Evolutionary conservation across 2,888 invertebrate species (phyloP).

Genomic region (Vanessa cardui): DNA sequence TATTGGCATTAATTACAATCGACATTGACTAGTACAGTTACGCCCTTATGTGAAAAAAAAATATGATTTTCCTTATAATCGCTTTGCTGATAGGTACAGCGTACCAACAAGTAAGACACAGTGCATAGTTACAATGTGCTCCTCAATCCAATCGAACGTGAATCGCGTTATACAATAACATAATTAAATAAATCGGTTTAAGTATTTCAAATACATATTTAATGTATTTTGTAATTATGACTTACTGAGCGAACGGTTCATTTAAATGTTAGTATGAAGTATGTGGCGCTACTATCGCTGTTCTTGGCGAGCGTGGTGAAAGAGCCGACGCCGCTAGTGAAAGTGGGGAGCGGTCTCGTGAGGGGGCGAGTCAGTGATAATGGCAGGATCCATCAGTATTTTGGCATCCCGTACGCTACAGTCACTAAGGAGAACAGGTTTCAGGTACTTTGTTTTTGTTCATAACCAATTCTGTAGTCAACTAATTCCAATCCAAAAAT

Average conservation of each 20-base stretch:
- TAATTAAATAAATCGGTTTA: no score
- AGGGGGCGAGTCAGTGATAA: slow-evolving; percentile 64
- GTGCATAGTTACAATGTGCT: not conserved
- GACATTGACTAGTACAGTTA: no score
- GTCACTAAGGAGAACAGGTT: slow-evolving; percentile 67
- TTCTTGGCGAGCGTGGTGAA: slow-evolving; percentile 64
- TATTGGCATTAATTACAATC: no score
- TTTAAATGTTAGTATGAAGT: slow-evolving; percentile 59
- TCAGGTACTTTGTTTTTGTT: slow-evolving; percentile 52
- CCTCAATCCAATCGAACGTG: slow-evolving; percentile 14
- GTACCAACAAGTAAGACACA: not conserved
- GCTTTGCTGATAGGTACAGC: not conserved
- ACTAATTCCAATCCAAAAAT: no score
- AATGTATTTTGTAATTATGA: no score
- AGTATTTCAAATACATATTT: no score
- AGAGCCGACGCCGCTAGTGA: slow-evolving; percentile 66
- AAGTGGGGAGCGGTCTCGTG: slow-evolving; percentile 57
- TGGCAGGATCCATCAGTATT: slow-evolving; percentile 65
- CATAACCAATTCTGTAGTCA: not conserved
- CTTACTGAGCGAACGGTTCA: not conserved
- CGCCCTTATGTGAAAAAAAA: no score
- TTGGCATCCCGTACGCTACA: slow-evolving; percentile 71
- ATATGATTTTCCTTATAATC: not conserved
- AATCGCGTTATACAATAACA: no score
- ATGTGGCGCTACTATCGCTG: slow-evolving; percentile 63